Base-by-base conservation (phyloP, 1,140 invertebrate genomes). In the Magallana gigas region DNA sequence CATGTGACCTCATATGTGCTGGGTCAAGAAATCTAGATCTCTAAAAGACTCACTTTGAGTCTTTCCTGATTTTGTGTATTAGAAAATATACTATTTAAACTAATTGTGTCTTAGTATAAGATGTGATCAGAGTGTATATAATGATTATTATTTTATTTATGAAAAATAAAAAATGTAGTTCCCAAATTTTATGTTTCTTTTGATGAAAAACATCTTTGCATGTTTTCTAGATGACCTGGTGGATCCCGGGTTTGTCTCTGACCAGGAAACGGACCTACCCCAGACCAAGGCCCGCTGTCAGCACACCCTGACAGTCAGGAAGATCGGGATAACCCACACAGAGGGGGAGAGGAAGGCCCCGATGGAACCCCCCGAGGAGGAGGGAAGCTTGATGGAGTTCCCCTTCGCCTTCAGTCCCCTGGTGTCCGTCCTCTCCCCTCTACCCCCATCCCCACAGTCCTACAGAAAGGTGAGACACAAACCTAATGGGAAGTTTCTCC, bases 371-470 rank as follows among this genome's bases (percentile, higher is more conserved):
- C 57, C 59, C 23, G 85, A 80, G 8, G 59, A 56, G 12, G 56
- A 64, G 18, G 59, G 58, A 60, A 81, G 82, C 7, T 57, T 83
- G 8, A 56, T 81, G 56, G 85, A 80, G 11, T 85, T 88, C 60
- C 83, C 84, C 9, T 88, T 85, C 84, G 84, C 84, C 0, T 88
- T 88, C 59, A 88, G 87, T 84, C 87, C 87, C 11, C 48, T 88
- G n/a, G 85, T 88, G 4, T 64, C 57, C 23, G 85, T 80, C 1
- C n/a, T 88, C 29, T 88, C 87, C n/a, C 87, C 87, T 3, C 82
- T 88, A 36, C 87, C 87, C 18, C 87, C 87, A 64, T 86, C 87
- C 29, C 87, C 87, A 36, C 83, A 80, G 57, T 81, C 62, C 29
- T 86, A 82, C 62, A 76, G 81, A 59, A 83, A 59, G 84, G 87